Base-by-base conservation (phyloP, 2,888 invertebrate species). In the Limnephilus auricula region DNA sequence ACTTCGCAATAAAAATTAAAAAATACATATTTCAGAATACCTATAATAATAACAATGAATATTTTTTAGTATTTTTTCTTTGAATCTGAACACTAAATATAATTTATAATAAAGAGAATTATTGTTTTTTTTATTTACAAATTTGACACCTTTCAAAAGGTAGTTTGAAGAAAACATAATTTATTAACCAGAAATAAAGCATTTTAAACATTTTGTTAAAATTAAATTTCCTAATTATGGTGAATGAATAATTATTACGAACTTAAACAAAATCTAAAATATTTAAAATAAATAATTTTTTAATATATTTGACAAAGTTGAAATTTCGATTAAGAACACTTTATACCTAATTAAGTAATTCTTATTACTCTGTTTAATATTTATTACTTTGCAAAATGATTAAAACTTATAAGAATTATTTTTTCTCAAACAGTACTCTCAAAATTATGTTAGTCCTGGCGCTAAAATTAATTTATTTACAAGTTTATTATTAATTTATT, bases 341-440 rank as follows among this genome's bases (percentile, higher is more conserved):
- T 79, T 88, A 34, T 32, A 88, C 34, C n/a, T 79, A 78, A 37
- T 30, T 88, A 88, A 86, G 50, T 86, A 86, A 31, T 45, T 86
- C n/a, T 88, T 88, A 88, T 88, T 88, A 88, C 88, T 50, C 79
- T 88, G 88, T 88, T 79, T 88, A 88, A 25, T 34, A 88, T 37
- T 88, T 88, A 88, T 88, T 88, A 88, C 79, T 88, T 88, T 78
- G 65, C 32, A 78, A 34, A 65, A 78, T 78, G 25, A 78, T 78
- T 88, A 88, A 88, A 88, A 88, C 88, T 88, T 88, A 88, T 32
- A 78, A 88, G 37, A 79, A 87, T 87, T 37, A 88, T 40, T 32
- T 88, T 79, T 78, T 88, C 82, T 86, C 86, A 40, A 88, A 88
- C 79, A 25, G 88, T 78, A 79, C 78, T 79, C 79, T 88, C 79